A percentile compares a stretch with the other conserved stretches of the same genome.
Conservation (phyloP, 1,140 invertebrate genomes). For the Subanguina moxae region DNA sequence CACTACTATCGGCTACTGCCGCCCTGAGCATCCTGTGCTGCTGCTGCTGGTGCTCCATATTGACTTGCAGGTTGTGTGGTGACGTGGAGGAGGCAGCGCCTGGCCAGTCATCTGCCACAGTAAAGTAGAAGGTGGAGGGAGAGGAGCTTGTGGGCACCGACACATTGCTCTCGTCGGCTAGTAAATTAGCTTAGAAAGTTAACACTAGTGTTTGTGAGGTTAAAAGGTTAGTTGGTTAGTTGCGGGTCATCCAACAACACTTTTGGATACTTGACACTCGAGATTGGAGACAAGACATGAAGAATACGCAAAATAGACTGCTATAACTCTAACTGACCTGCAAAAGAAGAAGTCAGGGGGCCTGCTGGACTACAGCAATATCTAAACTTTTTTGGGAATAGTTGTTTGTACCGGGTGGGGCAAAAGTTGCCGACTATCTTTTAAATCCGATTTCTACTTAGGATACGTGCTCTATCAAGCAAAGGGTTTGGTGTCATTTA, state of each 20-base stretch:
- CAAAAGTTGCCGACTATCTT: too few species aligned
- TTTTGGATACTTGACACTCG: not conserved
- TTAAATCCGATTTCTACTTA: too few species aligned
- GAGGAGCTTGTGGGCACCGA: slow-evolving; percentile 10
- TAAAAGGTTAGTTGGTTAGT: not conserved
- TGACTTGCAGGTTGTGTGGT: too few species aligned
- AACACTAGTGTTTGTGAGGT: too few species aligned
- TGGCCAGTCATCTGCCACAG: slow-evolving; percentile 43
- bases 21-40: not conserved
- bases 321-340: not conserved
- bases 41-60: not conserved
- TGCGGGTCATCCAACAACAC: not conserved
- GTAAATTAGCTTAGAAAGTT: too few species aligned
- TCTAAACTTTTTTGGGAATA: not conserved
- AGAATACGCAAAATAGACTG: not conserved
- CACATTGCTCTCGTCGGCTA: too few species aligned
- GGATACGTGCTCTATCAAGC: too few species aligned
- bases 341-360: not conserved
- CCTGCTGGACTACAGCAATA: slow-evolving; percentile 22
- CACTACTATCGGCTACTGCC: not conserved
- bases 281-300: not conserved
- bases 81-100: too few species aligned
- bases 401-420: too few species aligned
- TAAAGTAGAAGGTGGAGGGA: slow-evolving; percentile 12
- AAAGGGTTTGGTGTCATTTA: too few species aligned